Conservation (phyloP, 2,113 vertebrate species). For the Naja naja region DNA sequence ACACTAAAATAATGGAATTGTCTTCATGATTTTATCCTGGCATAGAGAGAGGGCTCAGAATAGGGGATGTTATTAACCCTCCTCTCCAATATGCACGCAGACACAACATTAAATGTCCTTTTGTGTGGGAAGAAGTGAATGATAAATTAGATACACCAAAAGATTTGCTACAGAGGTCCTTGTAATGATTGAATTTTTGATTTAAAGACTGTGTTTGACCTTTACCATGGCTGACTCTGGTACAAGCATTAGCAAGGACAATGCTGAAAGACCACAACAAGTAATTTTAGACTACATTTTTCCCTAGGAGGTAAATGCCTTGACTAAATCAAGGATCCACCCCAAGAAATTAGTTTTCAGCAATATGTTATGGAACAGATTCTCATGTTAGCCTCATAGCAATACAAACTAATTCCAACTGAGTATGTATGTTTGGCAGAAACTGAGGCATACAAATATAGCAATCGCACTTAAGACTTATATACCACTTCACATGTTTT, state of each 20-base stretch:
- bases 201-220: neutral
- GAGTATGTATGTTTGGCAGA: neutral
- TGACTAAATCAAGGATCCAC: neutral
- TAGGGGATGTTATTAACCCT: neutral
- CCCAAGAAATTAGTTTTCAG: neutral
- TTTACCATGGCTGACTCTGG: neutral
- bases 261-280: neutral
- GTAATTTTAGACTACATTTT: neutral
- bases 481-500: too few relatives aligned
- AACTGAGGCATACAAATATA: neutral
- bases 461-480: too few relatives aligned
- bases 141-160: neutral
- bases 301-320: neutral
- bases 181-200: neutral
- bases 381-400: neutral
- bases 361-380: neutral
- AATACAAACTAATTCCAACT: neutral
- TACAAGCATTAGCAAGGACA: neutral
- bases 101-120: neutral
- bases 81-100: neutral
- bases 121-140: neutral
- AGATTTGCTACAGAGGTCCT: neutral
- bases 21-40: neutral
- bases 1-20: neutral
- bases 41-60: neutral